These are phyloP conservation scores for Scaptomyza hsui DNA, from an alignment of 1,140 invertebrate genomes.

Conservation along the genomic window DNA sequence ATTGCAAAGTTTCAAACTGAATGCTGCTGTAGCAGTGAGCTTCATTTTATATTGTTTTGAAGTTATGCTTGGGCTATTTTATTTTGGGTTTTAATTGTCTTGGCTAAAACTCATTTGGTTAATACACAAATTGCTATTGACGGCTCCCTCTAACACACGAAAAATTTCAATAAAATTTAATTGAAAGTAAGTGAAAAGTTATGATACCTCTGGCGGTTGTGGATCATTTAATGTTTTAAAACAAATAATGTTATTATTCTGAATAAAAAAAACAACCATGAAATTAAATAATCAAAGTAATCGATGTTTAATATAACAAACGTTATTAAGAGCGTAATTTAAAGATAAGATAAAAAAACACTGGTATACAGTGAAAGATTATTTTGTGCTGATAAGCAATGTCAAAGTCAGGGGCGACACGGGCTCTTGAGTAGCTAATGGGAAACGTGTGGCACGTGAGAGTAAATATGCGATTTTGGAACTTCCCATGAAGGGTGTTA, in stretches of 20 bases:
- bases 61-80: conserved; percentile 25
- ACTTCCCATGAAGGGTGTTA: background rate
- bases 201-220: conserved; percentile 10
- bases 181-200: conserved; percentile 9
- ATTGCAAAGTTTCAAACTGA: conserved; percentile 15
- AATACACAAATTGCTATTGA: background rate
- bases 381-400: conserved; percentile 17
- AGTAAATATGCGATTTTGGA: background rate
- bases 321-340: background rate
- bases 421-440: conserved; percentile 7
- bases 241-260: conserved; percentile 17
- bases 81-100: conserved; percentile 13
- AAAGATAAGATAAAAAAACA: conserved; percentile 1
- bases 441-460: conserved; percentile 66
- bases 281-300: background rate
- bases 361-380: background rate
- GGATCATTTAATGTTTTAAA: conserved; percentile 19
- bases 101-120: background rate
- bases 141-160: background rate
- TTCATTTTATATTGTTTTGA: conserved; percentile 17
- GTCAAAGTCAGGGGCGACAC: conserved; percentile 7
- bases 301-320: background rate
- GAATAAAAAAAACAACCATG: background rate
- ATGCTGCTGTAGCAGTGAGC: background rate
- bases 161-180: background rate